phyloP scores from a whole-genome alignment of 2,888 invertebrate genomes.

The Dryomyza anilis region DNA sequence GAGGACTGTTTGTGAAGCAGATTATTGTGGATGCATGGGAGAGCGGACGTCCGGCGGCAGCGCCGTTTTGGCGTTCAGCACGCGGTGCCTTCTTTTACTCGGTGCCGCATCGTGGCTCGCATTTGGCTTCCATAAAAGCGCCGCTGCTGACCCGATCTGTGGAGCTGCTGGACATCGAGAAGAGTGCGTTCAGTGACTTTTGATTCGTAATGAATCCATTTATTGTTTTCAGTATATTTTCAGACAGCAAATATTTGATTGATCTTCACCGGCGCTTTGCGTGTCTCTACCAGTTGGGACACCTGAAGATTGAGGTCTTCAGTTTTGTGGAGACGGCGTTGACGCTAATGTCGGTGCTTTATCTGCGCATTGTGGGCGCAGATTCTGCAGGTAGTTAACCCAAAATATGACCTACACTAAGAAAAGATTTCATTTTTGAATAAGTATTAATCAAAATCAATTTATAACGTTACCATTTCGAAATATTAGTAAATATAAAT shows the following conservation, averaged over 20 bases:
- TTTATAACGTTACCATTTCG: not conserved
- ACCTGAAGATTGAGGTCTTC: conserved; percentile 66
- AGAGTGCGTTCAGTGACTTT: conserved; percentile 65
- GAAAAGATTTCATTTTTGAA: not conserved
- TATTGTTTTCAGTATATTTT: conserved; percentile 38
- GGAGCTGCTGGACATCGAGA: conserved; percentile 78
- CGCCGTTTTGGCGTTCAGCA: conserved; percentile 65
- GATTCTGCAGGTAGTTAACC: conserved; percentile 73
- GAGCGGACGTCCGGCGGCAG: conserved; percentile 60
- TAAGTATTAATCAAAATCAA: not conserved
- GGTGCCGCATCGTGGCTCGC: conserved; percentile 84
- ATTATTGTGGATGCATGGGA: conserved; percentile 72
- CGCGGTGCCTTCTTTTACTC: conserved; percentile 81
- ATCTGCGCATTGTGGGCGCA: conserved; percentile 75
- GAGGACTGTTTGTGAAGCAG: conserved; percentile 85
- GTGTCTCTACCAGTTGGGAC: conserved; percentile 63
- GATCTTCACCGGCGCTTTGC: conserved; percentile 70
- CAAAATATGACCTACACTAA: not conserved
- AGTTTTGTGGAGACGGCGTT: conserved; percentile 80
- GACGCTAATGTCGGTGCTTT: conserved; percentile 76
- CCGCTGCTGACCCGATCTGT: conserved; percentile 77
- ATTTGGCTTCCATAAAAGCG: conserved; percentile 75
- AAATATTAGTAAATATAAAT: not conserved
- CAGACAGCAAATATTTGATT: conserved; percentile 74
- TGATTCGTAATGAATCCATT: not conserved